Conservation (phyloP, 2,888 invertebrate species). For the Leucoma salicis region DNA sequence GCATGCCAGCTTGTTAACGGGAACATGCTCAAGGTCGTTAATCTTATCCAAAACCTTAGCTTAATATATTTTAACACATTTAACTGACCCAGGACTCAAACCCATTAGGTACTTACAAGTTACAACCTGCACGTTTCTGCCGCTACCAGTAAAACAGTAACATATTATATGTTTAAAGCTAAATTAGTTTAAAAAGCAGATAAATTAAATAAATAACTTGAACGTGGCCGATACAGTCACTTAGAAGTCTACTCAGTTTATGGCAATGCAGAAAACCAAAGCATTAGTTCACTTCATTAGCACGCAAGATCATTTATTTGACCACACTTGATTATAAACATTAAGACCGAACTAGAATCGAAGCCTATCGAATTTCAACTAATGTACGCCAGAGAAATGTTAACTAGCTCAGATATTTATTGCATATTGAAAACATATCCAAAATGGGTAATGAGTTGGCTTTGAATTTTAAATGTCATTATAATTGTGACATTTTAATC, state of each 20-base stretch:
- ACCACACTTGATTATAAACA: conserved; percentile 45
- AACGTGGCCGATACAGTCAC: conserved; percentile 13
- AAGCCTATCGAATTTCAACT: conserved; percentile 67
- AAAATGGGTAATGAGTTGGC: conserved; percentile 1
- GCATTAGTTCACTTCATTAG: conserved; percentile 58
- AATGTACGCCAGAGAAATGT: conserved; percentile 52
- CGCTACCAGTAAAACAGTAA: too few relatives aligned
- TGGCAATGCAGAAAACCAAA: conserved; percentile 28
- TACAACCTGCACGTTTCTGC: too few relatives aligned
- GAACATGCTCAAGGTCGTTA: too few relatives aligned
- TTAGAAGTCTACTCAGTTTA: conserved; percentile 31
- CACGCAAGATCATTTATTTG: conserved; percentile 53
- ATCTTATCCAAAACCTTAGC: too few relatives aligned
- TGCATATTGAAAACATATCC: conserved; percentile 22
- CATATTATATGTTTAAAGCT: too few relatives aligned
- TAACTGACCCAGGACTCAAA: too few relatives aligned
- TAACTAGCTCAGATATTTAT: conserved; percentile 46
- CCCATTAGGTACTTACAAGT: too few relatives aligned
- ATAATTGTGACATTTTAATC: neutral
- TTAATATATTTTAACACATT: too few relatives aligned
- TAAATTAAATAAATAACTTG: conserved; percentile 21
- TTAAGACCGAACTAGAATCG: conserved; percentile 34
- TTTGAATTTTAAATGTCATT: conserved; percentile 1
- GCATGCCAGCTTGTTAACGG: too few relatives aligned
- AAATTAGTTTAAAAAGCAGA: too few relatives aligned